Conservation (phyloP, 2,888 invertebrate genomes). For the Dichetophora obliterata region DNA sequence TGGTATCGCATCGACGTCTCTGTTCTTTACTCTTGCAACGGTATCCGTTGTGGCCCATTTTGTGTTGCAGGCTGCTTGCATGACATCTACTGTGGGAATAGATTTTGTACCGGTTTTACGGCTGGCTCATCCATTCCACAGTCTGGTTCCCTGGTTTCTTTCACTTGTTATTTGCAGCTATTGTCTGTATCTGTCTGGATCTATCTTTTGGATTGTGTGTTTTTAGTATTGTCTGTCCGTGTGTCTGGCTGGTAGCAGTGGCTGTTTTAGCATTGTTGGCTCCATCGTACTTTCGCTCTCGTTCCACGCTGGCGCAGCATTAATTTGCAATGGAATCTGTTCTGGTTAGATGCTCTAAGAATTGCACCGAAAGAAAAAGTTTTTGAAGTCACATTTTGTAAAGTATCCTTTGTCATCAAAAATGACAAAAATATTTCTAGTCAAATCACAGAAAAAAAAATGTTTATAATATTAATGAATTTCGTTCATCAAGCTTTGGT, state of each 20-base stretch:
- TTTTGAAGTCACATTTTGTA: no score
- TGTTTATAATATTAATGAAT: no score
- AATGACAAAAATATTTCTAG: no score
- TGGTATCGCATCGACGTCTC: not conserved
- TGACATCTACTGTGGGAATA: not conserved
- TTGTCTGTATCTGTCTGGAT: conserved; percentile 6
- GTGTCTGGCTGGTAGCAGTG: not conserved
- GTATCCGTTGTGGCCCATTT: conserved; percentile 27
- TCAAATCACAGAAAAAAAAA: no score
- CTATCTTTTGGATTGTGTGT: not conserved
- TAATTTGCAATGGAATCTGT: conserved; percentile 19
- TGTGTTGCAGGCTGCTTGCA: conserved; percentile 3
- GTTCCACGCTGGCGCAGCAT: not conserved
- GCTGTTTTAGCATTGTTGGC: not conserved
- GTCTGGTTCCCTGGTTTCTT: not conserved
- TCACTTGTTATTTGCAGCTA: not conserved
- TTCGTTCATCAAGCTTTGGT: no score
- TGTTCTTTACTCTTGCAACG: conserved; percentile 3
- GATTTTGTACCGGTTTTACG: not conserved
- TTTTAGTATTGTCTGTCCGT: not conserved
- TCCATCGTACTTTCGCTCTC: conserved; percentile 16
- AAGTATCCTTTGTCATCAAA: no score
- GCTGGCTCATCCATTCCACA: not conserved
- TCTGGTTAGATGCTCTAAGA: not conserved
- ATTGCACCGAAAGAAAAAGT: conserved; percentile 1